Conservation (phyloP, 2,113 vertebrate genomes). For the Chloroceryle aenea region DNA sequence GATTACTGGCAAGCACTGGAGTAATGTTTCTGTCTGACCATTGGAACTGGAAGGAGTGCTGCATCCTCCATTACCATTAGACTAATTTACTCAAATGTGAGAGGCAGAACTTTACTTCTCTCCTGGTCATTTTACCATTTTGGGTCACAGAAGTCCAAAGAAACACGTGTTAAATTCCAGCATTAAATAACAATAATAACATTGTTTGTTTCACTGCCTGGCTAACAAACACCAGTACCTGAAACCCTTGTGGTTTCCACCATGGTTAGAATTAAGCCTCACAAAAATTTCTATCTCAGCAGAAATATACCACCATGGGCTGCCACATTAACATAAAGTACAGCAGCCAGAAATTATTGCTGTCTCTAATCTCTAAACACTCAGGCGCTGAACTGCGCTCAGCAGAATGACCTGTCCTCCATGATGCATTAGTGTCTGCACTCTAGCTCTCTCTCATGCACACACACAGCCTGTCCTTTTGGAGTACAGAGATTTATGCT, state of each 20-base stretch:
- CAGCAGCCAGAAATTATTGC: conserved; percentile 81
- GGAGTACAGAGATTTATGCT: conserved; percentile 65
- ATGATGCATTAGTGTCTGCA: conserved; percentile 79
- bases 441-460: not conserved
- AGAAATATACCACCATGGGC: conserved; percentile 74
- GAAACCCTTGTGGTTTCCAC: conserved; percentile 61
- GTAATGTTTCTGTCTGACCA: not conserved
- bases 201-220: not conserved
- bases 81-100: not conserved
- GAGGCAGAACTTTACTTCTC: not conserved
- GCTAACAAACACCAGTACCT: conserved; percentile 62
- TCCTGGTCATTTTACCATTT: not conserved
- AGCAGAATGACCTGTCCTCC: conserved; percentile 80
- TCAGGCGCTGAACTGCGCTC: conserved; percentile 75
- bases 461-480: not conserved
- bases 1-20: not conserved
- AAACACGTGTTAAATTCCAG: not conserved
- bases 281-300: conserved; percentile 78
- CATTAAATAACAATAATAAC: not conserved
- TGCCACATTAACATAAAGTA: conserved; percentile 85
- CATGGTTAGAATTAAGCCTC: conserved; percentile 75
- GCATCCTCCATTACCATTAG: not conserved
- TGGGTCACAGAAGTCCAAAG: not conserved
- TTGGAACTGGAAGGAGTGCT: not conserved
- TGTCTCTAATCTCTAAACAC: conserved; percentile 80